These are phyloP conservation scores for Galeopterus variegatus DNA, from an alignment of 2,113 vertebrate genomes.

Conservation along the genomic window DNA sequence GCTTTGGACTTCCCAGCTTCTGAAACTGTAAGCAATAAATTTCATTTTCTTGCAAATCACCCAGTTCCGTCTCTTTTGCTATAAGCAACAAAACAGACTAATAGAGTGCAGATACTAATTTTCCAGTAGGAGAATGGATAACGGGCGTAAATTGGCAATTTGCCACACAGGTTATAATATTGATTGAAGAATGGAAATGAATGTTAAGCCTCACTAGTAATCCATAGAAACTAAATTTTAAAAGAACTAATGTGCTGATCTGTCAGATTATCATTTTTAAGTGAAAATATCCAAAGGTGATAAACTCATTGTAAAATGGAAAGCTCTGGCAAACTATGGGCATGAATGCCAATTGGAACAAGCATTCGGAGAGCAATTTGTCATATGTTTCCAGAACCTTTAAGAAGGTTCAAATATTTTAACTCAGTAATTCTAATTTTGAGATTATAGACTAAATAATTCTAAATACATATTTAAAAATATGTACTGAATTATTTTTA, in stretches of 20 bases:
- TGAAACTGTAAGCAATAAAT: too few species aligned
- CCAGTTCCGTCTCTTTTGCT: too few species aligned
- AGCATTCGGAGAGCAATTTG: neutral
- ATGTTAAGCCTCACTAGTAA: neutral
- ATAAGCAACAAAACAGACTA: too few species aligned
- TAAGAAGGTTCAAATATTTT: neutral
- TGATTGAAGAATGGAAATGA: neutral
- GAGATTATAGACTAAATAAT: neutral
- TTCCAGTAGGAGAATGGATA: neutral
- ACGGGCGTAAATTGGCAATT: neutral
- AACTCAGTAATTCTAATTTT: conserved; percentile 7
- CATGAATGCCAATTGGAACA: neutral
- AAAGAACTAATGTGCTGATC: neutral
- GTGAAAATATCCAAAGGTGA: neutral
- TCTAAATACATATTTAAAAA: neutral
- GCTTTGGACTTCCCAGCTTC: too few species aligned
- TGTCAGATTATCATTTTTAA: neutral
- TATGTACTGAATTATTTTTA: neutral
- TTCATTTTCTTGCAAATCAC: too few species aligned
- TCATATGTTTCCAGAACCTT: neutral
- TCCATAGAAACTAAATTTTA: neutral
- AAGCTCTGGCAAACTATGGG: neutral
- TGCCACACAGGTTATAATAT: conserved; percentile 2
- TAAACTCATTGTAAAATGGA: neutral
- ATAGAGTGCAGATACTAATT: neutral